Conservation (phyloP, 2,113 vertebrate genomes). For the Rallus limicola region DNA sequence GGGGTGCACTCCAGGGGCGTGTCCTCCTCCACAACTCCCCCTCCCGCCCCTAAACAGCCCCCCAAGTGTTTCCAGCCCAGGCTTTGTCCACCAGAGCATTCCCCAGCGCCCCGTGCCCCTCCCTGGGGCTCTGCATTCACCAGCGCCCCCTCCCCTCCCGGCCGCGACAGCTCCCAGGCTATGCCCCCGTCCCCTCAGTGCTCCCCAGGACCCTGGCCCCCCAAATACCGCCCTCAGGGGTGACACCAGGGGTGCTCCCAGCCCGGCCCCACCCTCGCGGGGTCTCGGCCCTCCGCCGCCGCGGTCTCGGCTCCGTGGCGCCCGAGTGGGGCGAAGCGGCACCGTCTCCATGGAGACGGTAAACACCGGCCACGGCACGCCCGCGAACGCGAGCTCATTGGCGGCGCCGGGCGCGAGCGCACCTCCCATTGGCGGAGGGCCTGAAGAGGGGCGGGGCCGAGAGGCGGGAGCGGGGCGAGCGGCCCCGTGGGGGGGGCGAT, state of each 20-base stretch:
- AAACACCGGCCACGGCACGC: neutral
- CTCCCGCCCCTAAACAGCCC: neutral
- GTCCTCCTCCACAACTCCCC: fast-evolving
- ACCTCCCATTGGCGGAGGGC: neutral
- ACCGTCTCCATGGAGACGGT: neutral
- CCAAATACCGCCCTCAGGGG: neutral
- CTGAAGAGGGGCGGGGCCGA: no score
- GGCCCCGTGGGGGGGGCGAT: no score
- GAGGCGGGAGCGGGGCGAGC: no score
- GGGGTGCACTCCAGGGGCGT: fast-evolving
- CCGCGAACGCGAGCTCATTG: neutral
- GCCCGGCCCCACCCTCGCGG: neutral
- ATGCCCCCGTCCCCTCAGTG: no score
- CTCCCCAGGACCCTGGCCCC: neutral
- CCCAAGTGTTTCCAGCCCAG: neutral
- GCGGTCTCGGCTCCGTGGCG: neutral
- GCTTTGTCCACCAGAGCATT: no score
- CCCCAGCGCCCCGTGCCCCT: no score
- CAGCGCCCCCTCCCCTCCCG: no score
- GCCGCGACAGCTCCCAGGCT: no score
- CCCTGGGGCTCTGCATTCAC: neutral
- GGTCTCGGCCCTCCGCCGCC: no score
- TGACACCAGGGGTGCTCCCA: neutral
- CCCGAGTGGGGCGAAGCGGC: fast-evolving
- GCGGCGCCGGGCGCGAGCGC: fast-evolving